A percentile compares a stretch with the other conserved stretches of the same genome.
Conservation (phyloP, 2,888 invertebrate species). For the Cataglyphis cursor region DNA sequence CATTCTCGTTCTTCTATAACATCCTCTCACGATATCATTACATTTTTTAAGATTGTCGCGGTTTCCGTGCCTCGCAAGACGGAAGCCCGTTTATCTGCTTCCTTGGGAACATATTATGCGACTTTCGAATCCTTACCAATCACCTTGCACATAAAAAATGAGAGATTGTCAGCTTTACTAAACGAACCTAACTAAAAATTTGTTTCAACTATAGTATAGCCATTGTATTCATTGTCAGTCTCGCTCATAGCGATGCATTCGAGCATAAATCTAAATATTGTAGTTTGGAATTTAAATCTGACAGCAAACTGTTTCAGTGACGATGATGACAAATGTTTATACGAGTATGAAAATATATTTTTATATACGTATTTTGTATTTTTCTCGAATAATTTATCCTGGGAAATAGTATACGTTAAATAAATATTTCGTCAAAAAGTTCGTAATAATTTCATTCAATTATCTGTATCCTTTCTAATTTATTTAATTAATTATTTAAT, state of each 20-base stretch:
- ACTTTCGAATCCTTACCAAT: neutral
- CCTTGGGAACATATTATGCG: conserved; percentile 42
- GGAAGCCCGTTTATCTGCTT: conserved; percentile 68
- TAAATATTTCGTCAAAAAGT: too few relatives aligned
- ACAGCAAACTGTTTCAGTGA: neutral
- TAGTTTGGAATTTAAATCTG: neutral
- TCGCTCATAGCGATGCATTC: neutral
- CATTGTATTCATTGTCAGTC: neutral
- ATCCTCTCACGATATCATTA: conserved; percentile 12
- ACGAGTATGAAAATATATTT: too few relatives aligned
- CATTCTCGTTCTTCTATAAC: neutral
- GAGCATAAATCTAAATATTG: neutral
- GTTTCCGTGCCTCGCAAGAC: conserved; percentile 28
- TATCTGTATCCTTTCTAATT: neutral
- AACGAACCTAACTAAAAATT: neutral
- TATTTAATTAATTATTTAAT: neutral
- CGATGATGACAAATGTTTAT: too few relatives aligned
- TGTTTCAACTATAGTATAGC: neutral
- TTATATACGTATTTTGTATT: too few relatives aligned
- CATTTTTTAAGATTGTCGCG: conserved; percentile 16
- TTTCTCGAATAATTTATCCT: too few relatives aligned
- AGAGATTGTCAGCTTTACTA: too few relatives aligned
- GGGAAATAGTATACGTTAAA: too few relatives aligned
- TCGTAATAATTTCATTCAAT: too few relatives aligned
- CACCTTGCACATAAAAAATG: too few relatives aligned